Evolutionary conservation across 2,113 vertebrate species (phyloP).

Genomic region (Brachyhypopomus gauderio): DNA sequence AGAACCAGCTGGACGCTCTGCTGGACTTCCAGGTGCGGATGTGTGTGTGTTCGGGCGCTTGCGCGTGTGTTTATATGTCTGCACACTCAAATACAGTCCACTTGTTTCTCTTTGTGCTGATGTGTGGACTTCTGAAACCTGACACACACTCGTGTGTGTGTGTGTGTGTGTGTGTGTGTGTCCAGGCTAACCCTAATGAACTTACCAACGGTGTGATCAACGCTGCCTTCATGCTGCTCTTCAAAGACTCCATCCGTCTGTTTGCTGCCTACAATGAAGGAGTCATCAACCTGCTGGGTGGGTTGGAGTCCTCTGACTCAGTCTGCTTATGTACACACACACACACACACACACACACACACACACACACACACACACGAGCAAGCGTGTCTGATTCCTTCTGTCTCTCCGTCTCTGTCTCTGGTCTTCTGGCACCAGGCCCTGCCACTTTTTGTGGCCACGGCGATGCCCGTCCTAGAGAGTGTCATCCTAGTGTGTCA

Average conservation of each 20-base stretch:
- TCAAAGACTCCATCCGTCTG: conserved; percentile 95
- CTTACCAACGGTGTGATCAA: conserved; percentile 93
- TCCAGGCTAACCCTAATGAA: conserved; percentile 90
- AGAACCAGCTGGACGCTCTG: conserved; percentile 92
- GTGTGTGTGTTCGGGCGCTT: background rate
- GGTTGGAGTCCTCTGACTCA: conserved; percentile 37
- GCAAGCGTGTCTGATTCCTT: no score
- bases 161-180: conserved; percentile 36
- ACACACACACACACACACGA: no score
- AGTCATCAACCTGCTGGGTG: conserved; percentile 95
- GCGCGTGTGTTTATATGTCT: background rate
- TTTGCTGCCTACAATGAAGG: conserved; percentile 97
- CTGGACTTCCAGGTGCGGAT: conserved; percentile 89
- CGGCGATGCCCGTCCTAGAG: background rate
- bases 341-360: no score
- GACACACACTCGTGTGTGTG: conserved; percentile 2
- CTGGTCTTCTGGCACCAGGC: no score
- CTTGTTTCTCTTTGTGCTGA: background rate
- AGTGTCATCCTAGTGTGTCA: background rate
- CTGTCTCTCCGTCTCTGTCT: no score
- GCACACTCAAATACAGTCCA: background rate
- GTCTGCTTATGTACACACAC: background rate
- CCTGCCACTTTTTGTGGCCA: no score
- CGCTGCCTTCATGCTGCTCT: conserved; percentile 94
- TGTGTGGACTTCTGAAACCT: background rate